These are phyloP conservation scores for Heterocephalus glaber DNA, from an alignment of 2,113 vertebrate genomes.

Conservation along the genomic window DNA sequence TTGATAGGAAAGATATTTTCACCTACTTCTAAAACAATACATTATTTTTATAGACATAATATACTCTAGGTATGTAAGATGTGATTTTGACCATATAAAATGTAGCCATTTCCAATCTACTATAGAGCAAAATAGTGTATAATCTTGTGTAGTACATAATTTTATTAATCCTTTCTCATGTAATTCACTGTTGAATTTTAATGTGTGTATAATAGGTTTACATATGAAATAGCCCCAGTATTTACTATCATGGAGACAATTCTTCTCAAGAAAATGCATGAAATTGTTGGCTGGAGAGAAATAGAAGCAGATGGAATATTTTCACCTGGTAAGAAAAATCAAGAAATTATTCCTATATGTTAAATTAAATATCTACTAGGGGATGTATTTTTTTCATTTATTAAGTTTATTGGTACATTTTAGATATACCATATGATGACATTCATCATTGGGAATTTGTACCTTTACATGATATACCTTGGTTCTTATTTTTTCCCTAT, in stretches of 20 bases:
- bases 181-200: not conserved
- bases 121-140: not conserved
- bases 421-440: too few species aligned
- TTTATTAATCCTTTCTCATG: not conserved
- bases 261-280: constrained; percentile 86
- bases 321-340: constrained; percentile 80
- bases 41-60: not conserved
- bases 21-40: not conserved
- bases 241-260: constrained; percentile 85
- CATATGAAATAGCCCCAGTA: constrained; percentile 84
- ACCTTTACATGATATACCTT: too few species aligned
- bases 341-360: not conserved
- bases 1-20: not conserved
- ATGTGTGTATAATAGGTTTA: constrained; percentile 80
- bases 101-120: not conserved
- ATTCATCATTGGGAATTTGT: too few species aligned
- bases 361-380: not conserved
- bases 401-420: too few species aligned
- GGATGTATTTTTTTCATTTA: not conserved
- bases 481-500: too few species aligned
- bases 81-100: not conserved
- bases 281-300: constrained; percentile 83
- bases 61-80: not conserved
- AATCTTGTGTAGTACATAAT: not conserved
- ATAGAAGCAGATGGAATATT: constrained; percentile 85